These are phyloP conservation scores for Calephelis nemesis DNA, from an alignment of 1,140 invertebrate genomes.

Conservation along the genomic window DNA sequence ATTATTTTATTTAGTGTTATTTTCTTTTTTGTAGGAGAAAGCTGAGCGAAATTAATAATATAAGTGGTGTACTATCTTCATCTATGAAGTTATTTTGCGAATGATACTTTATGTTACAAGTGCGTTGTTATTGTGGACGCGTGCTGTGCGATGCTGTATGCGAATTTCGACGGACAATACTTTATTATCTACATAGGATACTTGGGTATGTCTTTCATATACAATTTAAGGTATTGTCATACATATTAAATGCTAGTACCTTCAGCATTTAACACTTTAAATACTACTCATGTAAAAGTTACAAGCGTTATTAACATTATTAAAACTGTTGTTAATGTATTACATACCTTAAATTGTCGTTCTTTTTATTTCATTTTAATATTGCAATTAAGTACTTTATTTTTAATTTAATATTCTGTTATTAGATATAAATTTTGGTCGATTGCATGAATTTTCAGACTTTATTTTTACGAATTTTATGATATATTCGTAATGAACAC, in stretches of 20 bases:
- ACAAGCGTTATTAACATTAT: too few relatives aligned
- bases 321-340: too few relatives aligned
- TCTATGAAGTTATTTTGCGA: conserved; percentile 77
- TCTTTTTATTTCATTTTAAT: too few relatives aligned
- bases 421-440: not conserved
- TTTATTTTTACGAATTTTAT: not conserved
- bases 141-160: conserved; percentile 60
- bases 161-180: conserved; percentile 46
- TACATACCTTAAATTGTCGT: too few relatives aligned
- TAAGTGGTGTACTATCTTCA: conserved; percentile 76
- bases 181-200: conserved; percentile 35
- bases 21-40: conserved; percentile 77
- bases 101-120: conserved; percentile 74
- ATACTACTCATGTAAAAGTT: not conserved
- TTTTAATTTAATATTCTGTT: not conserved
- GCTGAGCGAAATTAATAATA: conserved; percentile 78
- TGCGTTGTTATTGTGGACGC: conserved; percentile 71
- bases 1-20: conserved; percentile 63
- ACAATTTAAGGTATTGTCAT: conserved; percentile 15
- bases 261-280: not conserved
- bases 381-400: too few relatives aligned
- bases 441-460: not conserved
- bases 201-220: conserved; percentile 43
- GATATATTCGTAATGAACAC: not conserved
- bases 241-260: not conserved